These are phyloP conservation scores for Tethya wilhelma DNA, from an alignment of 37 sponge, comb jelly and placozoan genomes.

Conservation along the genomic window DNA sequence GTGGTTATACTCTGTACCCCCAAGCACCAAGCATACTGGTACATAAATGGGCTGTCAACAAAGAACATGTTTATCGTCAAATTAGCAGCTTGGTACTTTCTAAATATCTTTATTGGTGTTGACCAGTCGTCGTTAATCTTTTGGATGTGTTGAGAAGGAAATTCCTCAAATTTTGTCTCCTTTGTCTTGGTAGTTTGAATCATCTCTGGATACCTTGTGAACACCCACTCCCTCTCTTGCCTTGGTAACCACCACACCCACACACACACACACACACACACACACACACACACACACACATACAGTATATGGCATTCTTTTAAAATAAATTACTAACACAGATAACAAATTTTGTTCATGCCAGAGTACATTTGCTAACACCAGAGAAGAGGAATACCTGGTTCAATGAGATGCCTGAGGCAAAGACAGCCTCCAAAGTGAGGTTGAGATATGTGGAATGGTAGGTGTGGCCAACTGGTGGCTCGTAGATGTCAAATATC, in stretches of 20 bases:
- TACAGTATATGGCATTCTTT: no score
- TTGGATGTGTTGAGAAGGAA: conserved; percentile 21
- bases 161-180: conserved; percentile 42
- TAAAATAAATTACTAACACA: no score
- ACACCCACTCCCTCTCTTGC: conserved; percentile 18
- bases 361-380: no score
- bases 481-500: conserved; percentile 51
- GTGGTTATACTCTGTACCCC: conserved; percentile 65
- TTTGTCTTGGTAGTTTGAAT: conserved; percentile 38
- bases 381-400: no score
- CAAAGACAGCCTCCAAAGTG: conserved; percentile 28
- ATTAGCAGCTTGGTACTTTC: conserved; percentile 35
- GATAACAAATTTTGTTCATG: no score
- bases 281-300: no score
- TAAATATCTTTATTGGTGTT: conserved; percentile 14
- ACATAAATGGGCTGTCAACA: conserved; percentile 46
- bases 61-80: conserved; percentile 57
- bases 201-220: conserved; percentile 21
- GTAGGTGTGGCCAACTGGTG: conserved; percentile 30
- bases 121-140: conserved; percentile 63
- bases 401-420: conserved; percentile 17
- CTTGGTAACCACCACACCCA: conserved; percentile 69
- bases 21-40: conserved; percentile 63
- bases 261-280: no score
- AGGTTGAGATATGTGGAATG: conserved; percentile 14